Conservation (phyloP, 2,113 vertebrate species). For the Danionella cerebrum region DNA sequence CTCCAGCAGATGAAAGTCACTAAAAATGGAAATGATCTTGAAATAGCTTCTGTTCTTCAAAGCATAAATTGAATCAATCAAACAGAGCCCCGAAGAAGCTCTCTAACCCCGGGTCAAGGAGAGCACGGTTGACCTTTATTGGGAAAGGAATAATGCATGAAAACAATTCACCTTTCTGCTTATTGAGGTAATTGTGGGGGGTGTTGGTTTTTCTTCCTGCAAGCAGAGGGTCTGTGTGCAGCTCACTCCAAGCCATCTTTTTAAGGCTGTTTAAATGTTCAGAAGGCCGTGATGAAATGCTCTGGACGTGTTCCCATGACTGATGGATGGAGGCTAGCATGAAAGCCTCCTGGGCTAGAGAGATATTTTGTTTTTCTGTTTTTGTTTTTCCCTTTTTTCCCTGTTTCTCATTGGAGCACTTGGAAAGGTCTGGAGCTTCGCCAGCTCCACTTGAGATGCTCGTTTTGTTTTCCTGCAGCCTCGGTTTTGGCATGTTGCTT, state of each 20-base stretch:
- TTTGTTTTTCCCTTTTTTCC: background rate
- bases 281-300: constrained; percentile 20
- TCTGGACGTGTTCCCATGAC: constrained; percentile 20
- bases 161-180: too few species aligned
- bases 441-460: constrained; percentile 7
- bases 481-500: constrained; percentile 24
- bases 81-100: background rate
- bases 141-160: background rate
- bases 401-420: constrained; percentile 17
- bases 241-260: background rate
- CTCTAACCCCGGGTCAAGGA: constrained; percentile 25
- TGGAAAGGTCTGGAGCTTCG: constrained; percentile 27
- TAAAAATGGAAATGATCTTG: constrained; percentile 32
- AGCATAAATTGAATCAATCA: constrained; percentile 8
- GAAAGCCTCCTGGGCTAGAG: constrained; percentile 28
- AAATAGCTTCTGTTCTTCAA: background rate
- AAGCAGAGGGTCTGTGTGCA: background rate
- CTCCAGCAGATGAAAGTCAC: constrained; percentile 32
- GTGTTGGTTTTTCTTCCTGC: too few species aligned
- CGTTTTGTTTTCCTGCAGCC: constrained; percentile 21
- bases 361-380: background rate
- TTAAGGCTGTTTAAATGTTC: constrained; percentile 15
- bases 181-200: too few species aligned
- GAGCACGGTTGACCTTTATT: constrained; percentile 1
- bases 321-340: constrained; percentile 28